Evolutionary conservation across 2,888 invertebrate genomes (phyloP), one percentile per base, ranked within the genome.

Genomic region (Netelia melanura): DNA sequence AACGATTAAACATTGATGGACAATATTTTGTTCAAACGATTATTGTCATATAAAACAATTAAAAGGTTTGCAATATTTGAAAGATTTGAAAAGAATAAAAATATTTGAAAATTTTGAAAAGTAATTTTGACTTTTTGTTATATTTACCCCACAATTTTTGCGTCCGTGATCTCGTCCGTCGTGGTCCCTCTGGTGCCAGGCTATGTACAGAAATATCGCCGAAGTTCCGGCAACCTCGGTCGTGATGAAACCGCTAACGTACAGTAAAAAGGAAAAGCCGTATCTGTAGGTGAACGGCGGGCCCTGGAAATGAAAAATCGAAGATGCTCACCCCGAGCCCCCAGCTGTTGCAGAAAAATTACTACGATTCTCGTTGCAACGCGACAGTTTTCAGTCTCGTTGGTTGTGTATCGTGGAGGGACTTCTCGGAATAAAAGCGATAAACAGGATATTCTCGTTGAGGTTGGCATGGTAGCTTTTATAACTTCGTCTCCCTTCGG

Each of bases 211-310:
- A 93, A 98, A 98, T 88, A 98, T 97, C 83, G 98, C 97, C 86
- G 97, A 96, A 17, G 98, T 97, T 58, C 98, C 98, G 44, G 98
- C 97, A 86, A 98, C 94, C 93, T 98, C 98, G 9, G 97, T 97
- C 81, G 96, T 96, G 88, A 98, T 95, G 91, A 98, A 97, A 48
- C 98, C 98, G 90, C 97, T 96, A 64, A 98, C 96, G 92, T 98
- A 97, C 58, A 98, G 95, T 75, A 98, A 96, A 94, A 98, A 98
- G 84, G 98, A 98, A 94, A 97, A 98, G 70, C 98, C 98, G 93
- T 98, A 98, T 90, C 96, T 96, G 94, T 98, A 98, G 81, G 97
- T 97, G 95, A 98, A 97, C 76, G 96, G 95, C 0, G 98, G 97
- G 58, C 96, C 96, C 91, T 97, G 96, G 76, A 90, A 91, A 83